Base-by-base conservation (phyloP, 2,797 vertebrate genomes). In the Coregonus ussuriensis region DNA sequence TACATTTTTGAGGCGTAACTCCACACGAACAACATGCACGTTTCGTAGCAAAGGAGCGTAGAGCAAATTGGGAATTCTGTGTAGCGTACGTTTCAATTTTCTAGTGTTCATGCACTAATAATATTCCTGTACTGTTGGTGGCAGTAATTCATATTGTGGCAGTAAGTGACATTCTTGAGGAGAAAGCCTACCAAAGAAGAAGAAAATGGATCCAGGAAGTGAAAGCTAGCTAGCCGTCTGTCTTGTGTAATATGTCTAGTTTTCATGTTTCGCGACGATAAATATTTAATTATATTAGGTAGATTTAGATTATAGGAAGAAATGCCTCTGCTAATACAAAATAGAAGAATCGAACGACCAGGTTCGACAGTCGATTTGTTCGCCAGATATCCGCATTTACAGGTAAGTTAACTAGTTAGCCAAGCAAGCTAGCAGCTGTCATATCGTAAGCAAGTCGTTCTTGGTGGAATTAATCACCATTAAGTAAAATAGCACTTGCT, bases 311-410 rank as follows among this genome's bases (percentile, higher is more conserved):
- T 78, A 72, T 16, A 5, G 31, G 4, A 77, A 66, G 88, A 78
- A 51, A 99, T 98, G 97, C 97, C 98, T 83, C 90, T 98, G 85
- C 87, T 97, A 0, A 82, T 94, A 18, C 90, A 95, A 56, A 95
- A 95, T 35, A 86, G 84, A 87, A 91, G 88, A 78, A 59, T 96
- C 16, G 94, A 94, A 14, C 78, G 92, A 25, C 81, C 92, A 16
- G 90, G 74, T 87, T 91, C 95, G 0, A 89, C 93, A 6, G 63
- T 70, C 29, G 95, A 95, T 25, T 83, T 97, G 53, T 94, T 95
- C 84, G 93, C 91, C 68, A 91, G 85, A 75, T 87, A 94, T 86
- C 94, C 95, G 66, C 88, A 91, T 82, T 54, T n/a, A 15, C 41
- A 16, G 63, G 3, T 21, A 56, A 62, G n/a, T 11, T 73, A 65